Evolutionary conservation across 2,888 invertebrate genomes (phyloP), one percentile per base, ranked within the genome.

Genomic region (Drosophila neonasuta): DNA sequence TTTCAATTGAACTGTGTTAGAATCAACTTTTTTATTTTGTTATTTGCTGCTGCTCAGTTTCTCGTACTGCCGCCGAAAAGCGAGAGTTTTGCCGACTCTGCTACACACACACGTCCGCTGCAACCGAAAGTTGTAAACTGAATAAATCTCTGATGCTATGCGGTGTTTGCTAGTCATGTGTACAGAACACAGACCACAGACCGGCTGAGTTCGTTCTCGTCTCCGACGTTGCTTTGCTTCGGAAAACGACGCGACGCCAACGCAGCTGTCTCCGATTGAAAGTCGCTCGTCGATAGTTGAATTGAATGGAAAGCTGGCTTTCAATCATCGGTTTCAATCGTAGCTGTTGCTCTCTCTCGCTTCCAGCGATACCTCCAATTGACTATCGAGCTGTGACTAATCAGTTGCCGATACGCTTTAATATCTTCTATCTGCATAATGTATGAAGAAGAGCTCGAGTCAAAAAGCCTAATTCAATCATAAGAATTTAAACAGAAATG

Each of bases 41-140:
- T 48, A 3, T 46, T 15, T 29, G 11, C 34, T 45, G 45, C 24
- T 24, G 4, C 24, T 24, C 24, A 24, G 24, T 24, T 24, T 24
- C 24, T 24, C 24, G 24, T 24, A 24, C 6, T 24, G 24, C 24
- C 24, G 24, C 24, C 24, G 49, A 51, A 48, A 44, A 55, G 6
- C 32, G 20, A 45, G 36, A 36, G 15, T 32, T 20, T 34, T 39
- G 20, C 20, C 30, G 29, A 34, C 55, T 13, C 17, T 45, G 45
- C 42, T 13, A 42, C 20, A 51, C 15, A 51, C 49, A 51, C 32
- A 89, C 89, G 85, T 88, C 89, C 88, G 90, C 74, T 84, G 83
- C 85, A 79, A 83, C 80, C 89, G 89, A 89, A 88, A 87, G 89
- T 87, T 89, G 81, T 86, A 83, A 86, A 88, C 90, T 80, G 89